These are phyloP conservation scores for Agrotis clavis DNA, from an alignment of 2,888 invertebrate species.

Conservation along the genomic window DNA sequence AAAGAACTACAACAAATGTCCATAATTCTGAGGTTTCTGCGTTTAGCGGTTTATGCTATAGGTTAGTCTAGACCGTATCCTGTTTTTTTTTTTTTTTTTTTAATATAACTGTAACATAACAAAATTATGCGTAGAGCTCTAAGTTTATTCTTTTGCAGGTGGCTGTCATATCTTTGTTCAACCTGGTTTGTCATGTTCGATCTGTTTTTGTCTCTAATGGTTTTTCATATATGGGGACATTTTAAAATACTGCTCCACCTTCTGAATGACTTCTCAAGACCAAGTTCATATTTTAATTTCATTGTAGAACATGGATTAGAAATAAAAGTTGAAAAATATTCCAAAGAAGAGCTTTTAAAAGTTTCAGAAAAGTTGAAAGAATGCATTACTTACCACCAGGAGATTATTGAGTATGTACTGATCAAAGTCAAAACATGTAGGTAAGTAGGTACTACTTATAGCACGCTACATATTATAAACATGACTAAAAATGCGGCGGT, in stretches of 20 bases:
- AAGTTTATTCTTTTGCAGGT: too few relatives aligned
- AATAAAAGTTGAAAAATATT: constrained; percentile 32
- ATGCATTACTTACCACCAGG: constrained; percentile 55
- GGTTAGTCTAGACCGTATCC: too few relatives aligned
- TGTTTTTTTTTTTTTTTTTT: too few relatives aligned
- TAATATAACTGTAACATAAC: too few relatives aligned
- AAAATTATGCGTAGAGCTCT: too few relatives aligned
- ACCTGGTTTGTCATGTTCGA: constrained; percentile 55
- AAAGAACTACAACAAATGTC: too few relatives aligned
- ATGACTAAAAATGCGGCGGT: too few relatives aligned
- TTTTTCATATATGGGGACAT: constrained; percentile 65
- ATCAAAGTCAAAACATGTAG: too few relatives aligned
- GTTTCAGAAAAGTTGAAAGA: constrained; percentile 43
- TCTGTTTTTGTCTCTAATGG: constrained; percentile 55
- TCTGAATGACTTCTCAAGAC: constrained; percentile 57
- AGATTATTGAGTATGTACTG: constrained; percentile 53
- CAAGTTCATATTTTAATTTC: background rate
- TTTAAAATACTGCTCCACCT: constrained; percentile 57
- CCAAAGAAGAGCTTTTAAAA: constrained; percentile 40
- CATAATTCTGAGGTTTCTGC: too few relatives aligned
- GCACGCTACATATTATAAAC: too few relatives aligned
- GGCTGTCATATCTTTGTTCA: constrained; percentile 25
- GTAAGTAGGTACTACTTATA: too few relatives aligned
- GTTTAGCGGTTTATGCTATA: too few relatives aligned
- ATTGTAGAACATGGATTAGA: background rate